Percentiles rank a stretch among this genome's conserved stretches.
These are phyloP conservation scores for Cheilosia impressa DNA, from an alignment of 2,888 invertebrate genomes.

Conservation along the genomic window DNA sequence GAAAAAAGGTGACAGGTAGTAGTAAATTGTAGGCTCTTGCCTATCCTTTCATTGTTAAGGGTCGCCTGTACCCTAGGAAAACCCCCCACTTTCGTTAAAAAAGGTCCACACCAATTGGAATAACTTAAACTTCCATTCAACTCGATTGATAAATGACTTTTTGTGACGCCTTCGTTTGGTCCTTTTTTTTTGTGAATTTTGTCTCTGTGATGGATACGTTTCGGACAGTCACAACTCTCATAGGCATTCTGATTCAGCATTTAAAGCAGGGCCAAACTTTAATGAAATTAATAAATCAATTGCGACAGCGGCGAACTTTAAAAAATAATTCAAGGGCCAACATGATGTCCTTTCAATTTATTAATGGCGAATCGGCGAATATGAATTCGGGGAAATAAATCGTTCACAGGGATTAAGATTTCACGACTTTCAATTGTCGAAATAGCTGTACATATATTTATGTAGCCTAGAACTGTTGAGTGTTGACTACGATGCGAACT, in stretches of 20 bases:
- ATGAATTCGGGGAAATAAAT: slow-evolving; percentile 31
- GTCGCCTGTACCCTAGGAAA: too few species aligned
- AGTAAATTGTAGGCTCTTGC: too few species aligned
- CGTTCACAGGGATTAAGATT: slow-evolving; percentile 66
- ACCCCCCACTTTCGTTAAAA: too few species aligned
- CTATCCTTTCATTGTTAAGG: too few species aligned
- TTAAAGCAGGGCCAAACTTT: slow-evolving; percentile 35
- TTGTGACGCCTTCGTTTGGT: slow-evolving; percentile 13
- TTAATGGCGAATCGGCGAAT: slow-evolving; percentile 43
- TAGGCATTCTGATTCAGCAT: slow-evolving; percentile 48
- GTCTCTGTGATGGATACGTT: neutral
- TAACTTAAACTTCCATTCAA: slow-evolving; percentile 38
- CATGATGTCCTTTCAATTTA: slow-evolving; percentile 56
- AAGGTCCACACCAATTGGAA: slow-evolving; percentile 17
- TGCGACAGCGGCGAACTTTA: slow-evolving; percentile 16
- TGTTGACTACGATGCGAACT: slow-evolving; percentile 9
- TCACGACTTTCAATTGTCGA: slow-evolving; percentile 64
- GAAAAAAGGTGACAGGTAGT: too few species aligned
- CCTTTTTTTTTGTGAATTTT: neutral
- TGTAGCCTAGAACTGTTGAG: slow-evolving; percentile 2
- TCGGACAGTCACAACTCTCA: slow-evolving; percentile 11
- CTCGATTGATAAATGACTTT: slow-evolving; percentile 47
- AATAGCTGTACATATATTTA: slow-evolving; percentile 34
- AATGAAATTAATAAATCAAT: slow-evolving; percentile 62
- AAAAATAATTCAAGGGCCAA: slow-evolving; percentile 35